Evolutionary conservation across 2,888 invertebrate species (phyloP).

Genomic region (Mesoligia furuncula): DNA sequence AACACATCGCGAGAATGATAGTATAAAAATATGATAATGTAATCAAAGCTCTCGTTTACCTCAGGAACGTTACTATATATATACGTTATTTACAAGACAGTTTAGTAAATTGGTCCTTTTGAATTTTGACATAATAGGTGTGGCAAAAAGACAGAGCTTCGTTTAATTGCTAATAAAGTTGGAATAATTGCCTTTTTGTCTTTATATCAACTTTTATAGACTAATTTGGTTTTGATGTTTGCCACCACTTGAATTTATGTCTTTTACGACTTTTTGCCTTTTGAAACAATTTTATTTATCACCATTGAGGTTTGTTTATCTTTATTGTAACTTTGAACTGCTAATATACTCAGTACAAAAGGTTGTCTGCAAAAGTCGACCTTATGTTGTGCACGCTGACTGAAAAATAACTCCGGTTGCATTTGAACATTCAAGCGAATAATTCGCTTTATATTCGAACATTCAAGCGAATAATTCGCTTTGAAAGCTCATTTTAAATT

Average conservation of each 20-base stretch:
- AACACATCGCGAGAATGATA: background rate
- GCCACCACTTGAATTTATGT: background rate
- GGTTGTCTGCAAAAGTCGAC: too few species aligned
- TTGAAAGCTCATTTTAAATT: too few species aligned
- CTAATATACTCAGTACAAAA: too few species aligned
- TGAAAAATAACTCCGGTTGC: too few species aligned
- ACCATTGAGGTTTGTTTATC: background rate
- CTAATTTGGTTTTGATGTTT: constrained; percentile 14
- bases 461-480: too few species aligned
- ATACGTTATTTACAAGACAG: background rate
- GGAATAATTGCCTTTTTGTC: constrained; percentile 2
- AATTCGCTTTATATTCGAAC: too few species aligned
- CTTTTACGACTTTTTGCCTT: background rate
- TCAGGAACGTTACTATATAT: background rate
- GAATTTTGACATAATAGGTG: background rate
- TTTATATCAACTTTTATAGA: constrained; percentile 41
- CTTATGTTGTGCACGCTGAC: too few species aligned
- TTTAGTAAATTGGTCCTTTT: background rate
- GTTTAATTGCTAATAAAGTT: constrained; percentile 5
- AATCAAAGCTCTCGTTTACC: background rate
- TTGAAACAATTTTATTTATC: background rate
- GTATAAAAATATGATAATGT: background rate
- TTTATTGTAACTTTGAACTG: background rate
- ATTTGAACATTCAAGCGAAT: too few species aligned
- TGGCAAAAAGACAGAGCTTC: background rate